These are phyloP conservation scores for Lineus longissimus DNA, from an alignment of 1,140 invertebrate species.

Conservation along the genomic window DNA sequence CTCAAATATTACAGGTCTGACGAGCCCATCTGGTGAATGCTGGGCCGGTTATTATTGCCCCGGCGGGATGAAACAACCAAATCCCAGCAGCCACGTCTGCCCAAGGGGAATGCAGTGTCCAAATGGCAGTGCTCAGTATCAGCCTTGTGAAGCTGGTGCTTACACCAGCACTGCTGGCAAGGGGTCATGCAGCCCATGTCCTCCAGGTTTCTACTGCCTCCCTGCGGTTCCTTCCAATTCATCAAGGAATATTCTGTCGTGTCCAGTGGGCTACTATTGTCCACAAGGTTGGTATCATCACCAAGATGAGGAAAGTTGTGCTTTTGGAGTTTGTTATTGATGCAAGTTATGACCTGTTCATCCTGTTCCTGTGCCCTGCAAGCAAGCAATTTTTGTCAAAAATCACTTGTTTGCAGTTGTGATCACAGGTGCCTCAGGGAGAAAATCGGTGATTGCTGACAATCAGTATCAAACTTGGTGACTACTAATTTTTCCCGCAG, in stretches of 20 bases:
- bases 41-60: slow-evolving; percentile 47
- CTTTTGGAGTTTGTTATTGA: too few species aligned
- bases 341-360: too few species aligned
- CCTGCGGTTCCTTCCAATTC: slow-evolving; percentile 35
- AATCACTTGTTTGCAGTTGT: too few species aligned
- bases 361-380: too few species aligned
- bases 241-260: slow-evolving; percentile 31
- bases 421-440: too few species aligned
- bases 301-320: not conserved
- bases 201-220: slow-evolving; percentile 37
- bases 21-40: slow-evolving; percentile 27
- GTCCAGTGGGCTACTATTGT: slow-evolving; percentile 45
- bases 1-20: too few species aligned
- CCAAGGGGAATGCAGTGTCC: slow-evolving; percentile 44
- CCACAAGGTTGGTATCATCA: slow-evolving; percentile 32
- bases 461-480: too few species aligned
- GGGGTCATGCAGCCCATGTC: slow-evolving; percentile 30
- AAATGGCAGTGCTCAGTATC: slow-evolving; percentile 41
- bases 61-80: slow-evolving; percentile 27
- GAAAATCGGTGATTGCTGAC: too few species aligned
- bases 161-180: slow-evolving; percentile 34
- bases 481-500: too few species aligned
- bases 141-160: slow-evolving; percentile 34
- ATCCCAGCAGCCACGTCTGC: slow-evolving; percentile 35
- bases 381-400: too few species aligned